Evolutionary conservation across 2,888 invertebrate genomes (phyloP).

Genomic region (Xiphydria camelus): DNA sequence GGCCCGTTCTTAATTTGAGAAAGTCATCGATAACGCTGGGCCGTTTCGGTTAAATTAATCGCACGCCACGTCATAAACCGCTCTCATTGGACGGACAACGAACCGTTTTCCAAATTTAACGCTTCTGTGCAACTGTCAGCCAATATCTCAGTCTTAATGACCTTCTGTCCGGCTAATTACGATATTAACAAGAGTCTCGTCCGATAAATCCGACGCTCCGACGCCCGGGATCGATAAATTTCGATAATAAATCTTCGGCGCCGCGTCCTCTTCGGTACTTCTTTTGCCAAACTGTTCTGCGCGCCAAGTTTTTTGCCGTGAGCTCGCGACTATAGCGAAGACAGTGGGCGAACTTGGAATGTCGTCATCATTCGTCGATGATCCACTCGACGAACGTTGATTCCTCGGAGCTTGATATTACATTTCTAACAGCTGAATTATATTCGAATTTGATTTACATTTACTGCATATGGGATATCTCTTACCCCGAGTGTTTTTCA

Average conservation of each 20-base stretch:
- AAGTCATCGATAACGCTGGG: neutral
- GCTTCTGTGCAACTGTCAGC: conserved; percentile 2
- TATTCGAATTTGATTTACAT: no score
- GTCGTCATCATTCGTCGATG: no score
- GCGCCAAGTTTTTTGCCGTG: no score
- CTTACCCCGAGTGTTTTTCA: no score
- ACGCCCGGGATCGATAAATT: conserved; percentile 4
- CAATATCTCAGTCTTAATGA: conserved; percentile 14
- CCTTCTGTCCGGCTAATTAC: conserved; percentile 13
- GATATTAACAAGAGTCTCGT: conserved; percentile 9
- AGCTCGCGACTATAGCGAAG: no score
- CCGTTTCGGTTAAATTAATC: conserved; percentile 1
- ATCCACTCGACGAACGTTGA: no score
- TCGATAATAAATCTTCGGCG: conserved; percentile 1
- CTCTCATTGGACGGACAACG: neutral
- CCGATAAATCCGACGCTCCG: conserved; percentile 6
- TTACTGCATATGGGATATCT: no score
- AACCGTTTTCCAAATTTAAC: conserved; percentile 4
- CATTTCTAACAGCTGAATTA: no score
- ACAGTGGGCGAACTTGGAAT: no score
- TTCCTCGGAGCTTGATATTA: no score
- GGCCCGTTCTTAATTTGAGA: no score
- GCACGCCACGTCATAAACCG: neutral
- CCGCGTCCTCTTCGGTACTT: neutral
- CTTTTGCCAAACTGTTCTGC: neutral